phyloP scores from a whole-genome alignment of 1,140 invertebrate species.

The Orchesella cincta region DNA sequence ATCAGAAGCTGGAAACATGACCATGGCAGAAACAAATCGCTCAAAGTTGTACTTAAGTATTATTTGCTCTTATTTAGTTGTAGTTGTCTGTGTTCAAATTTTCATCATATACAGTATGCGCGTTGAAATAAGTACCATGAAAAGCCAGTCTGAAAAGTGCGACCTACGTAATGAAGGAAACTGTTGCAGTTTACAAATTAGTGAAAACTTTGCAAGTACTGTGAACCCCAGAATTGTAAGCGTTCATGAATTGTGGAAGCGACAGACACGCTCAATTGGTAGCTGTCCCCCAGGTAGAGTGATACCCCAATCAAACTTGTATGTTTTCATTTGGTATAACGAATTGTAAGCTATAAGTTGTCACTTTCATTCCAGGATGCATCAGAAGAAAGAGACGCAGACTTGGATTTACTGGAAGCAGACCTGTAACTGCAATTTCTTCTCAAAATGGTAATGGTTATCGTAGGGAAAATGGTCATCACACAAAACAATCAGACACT shows the following conservation, averaged over 20 bases:
- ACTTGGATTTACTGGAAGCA: background rate
- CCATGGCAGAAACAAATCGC: background rate
- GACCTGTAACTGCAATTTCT: background rate
- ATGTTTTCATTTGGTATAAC: background rate
- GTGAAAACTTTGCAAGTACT: background rate
- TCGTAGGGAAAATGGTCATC: background rate
- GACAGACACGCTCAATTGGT: background rate
- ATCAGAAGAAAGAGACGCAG: background rate
- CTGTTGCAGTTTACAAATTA: background rate
- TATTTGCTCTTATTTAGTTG: constrained; percentile 1
- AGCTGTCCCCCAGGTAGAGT: background rate
- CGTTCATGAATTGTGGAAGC: background rate
- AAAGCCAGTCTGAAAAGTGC: too few relatives aligned
- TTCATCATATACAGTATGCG: background rate
- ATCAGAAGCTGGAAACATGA: background rate
- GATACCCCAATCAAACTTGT: background rate
- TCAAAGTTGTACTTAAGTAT: background rate
- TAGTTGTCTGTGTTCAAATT: constrained; percentile 21
- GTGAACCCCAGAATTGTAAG: background rate
- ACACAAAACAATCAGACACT: background rate
- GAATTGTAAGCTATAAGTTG: background rate
- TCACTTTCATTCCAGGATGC: background rate
- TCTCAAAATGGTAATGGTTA: background rate
- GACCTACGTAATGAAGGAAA: too few relatives aligned
- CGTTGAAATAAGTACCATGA: background rate